Evolutionary conservation across 2,888 invertebrate species (phyloP), one percentile per base, ranked within the genome.

Genomic region (Cylloceria caligata): DNA sequence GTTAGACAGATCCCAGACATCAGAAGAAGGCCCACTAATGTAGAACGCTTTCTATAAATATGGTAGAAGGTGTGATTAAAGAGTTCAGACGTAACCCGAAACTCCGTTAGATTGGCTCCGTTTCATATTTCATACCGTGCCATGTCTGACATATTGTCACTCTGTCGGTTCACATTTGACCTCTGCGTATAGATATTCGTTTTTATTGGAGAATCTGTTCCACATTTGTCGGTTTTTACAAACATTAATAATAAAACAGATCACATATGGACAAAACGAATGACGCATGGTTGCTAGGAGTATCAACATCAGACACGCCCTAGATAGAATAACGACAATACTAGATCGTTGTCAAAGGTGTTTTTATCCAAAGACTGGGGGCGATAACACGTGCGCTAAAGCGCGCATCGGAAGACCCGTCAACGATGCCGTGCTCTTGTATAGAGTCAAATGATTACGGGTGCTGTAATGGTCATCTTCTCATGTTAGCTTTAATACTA

Each of bases 151-250:
- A n/a, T 42, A 13, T 52, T 52, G 13, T 24, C 24, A 24, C 24
- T 24, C 5, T 4, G 24, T 3, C 52, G 52, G 13, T 13, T 24
- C 9, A 52, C 2, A 9, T n/a, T 13, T 52, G 24, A 52, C 13
- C 52, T 52, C 11, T 52, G 11, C n/a, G 13, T 11, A 3, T 11
- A 52, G 3, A 52, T 1, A 24, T 52, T 24, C 3, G 2, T 24
- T 52, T 52, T 52, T 24, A 24, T 52, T 13, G 11, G 4, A n/a
- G n/a, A 52, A 24, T 13, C 52, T 52, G 52, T 0, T 52, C 52
- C 52, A 52, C 3, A 52, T 21, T 52, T 52, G 52, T 52, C 52
- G 24, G 24, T 30, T 27, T 52, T 52, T 21, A n/a, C 52, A 52
- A 24, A 52, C 11, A 2, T 42, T 24, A 21, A 52, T 24, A 52